These are phyloP conservation scores for Melanitta fusca DNA, from an alignment of 2,797 vertebrate genomes.

Conservation along the genomic window DNA sequence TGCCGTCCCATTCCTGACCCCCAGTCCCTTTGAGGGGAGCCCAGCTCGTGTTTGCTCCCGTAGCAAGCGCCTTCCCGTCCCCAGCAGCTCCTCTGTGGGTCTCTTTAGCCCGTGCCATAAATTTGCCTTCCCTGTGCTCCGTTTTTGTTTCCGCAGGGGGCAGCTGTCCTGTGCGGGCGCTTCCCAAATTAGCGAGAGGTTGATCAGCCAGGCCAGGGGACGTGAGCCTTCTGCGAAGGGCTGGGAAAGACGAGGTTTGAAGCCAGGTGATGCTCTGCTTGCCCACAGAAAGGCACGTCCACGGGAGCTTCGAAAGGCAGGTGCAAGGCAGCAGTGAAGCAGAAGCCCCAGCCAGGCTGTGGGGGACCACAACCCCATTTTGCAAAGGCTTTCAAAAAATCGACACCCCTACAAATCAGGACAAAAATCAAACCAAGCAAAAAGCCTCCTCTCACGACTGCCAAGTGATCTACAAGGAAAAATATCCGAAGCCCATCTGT, in stretches of 20 bases:
- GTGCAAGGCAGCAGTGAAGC: not conserved
- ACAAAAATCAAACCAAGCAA: not conserved
- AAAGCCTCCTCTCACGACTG: not conserved
- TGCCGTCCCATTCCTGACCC: not conserved
- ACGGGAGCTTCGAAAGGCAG: not conserved
- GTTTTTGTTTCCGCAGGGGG: not conserved
- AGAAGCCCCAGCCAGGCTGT: not conserved
- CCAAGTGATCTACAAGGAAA: not conserved
- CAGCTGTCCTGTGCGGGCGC: fast-evolving
- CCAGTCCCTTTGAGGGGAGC: not conserved
- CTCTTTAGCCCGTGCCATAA: not conserved
- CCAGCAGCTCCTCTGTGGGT: not conserved
- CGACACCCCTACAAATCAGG: not conserved
- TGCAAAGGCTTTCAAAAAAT: not conserved
- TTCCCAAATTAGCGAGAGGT: not conserved
- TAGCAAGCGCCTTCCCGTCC: not conserved
- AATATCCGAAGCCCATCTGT: not conserved
- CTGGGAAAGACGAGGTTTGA: not conserved
- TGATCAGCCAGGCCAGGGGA: not conserved
- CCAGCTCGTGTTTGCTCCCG: not conserved
- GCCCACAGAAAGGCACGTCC: not conserved
- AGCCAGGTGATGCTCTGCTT: not conserved
- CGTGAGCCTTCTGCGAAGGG: not conserved
- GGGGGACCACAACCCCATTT: not conserved
- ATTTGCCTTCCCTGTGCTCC: not conserved